Conservation (phyloP, 2,888 invertebrate genomes). For the Morpho deidamia region DNA sequence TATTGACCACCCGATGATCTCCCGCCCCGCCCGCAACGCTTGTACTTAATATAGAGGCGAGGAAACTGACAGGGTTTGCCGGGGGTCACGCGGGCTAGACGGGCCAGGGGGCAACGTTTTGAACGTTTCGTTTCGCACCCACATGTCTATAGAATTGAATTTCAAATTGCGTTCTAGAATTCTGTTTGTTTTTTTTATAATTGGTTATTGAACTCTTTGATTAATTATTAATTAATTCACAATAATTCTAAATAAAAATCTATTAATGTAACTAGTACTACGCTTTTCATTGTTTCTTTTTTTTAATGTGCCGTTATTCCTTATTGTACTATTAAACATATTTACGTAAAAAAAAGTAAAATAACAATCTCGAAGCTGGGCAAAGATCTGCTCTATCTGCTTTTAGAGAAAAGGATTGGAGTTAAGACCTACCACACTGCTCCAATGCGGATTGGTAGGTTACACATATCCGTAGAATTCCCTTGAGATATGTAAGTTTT, state of each 20-base stretch:
- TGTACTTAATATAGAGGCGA: slow-evolving; percentile 2
- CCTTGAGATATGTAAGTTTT: too few relatives aligned
- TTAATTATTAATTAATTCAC: background rate
- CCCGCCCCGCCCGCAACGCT: slow-evolving; percentile 24
- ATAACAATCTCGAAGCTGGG: too few relatives aligned
- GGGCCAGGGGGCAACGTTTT: slow-evolving; percentile 50
- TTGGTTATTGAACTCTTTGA: slow-evolving; percentile 8
- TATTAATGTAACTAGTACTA: too few relatives aligned
- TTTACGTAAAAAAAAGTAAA: too few relatives aligned
- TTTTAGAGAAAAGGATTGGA: too few relatives aligned
- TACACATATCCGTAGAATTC: too few relatives aligned
- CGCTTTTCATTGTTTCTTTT: too few relatives aligned
- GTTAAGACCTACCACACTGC: too few relatives aligned
- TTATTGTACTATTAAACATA: too few relatives aligned
- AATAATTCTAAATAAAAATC: background rate
- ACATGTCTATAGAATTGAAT: slow-evolving; percentile 28
- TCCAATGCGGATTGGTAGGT: too few relatives aligned
- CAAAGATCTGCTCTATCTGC: too few relatives aligned
- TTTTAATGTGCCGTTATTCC: too few relatives aligned
- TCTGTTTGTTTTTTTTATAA: slow-evolving; percentile 19
- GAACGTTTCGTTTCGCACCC: slow-evolving; percentile 40
- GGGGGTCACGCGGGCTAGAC: slow-evolving; percentile 37
- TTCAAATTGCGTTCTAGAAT: slow-evolving; percentile 32
- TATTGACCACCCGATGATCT: slow-evolving; percentile 43
- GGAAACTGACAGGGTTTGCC: slow-evolving; percentile 1